Evolutionary conservation across 2,113 vertebrate species (phyloP), one percentile per base, ranked within the genome.

Genomic region (Mormyrus lacerda): DNA sequence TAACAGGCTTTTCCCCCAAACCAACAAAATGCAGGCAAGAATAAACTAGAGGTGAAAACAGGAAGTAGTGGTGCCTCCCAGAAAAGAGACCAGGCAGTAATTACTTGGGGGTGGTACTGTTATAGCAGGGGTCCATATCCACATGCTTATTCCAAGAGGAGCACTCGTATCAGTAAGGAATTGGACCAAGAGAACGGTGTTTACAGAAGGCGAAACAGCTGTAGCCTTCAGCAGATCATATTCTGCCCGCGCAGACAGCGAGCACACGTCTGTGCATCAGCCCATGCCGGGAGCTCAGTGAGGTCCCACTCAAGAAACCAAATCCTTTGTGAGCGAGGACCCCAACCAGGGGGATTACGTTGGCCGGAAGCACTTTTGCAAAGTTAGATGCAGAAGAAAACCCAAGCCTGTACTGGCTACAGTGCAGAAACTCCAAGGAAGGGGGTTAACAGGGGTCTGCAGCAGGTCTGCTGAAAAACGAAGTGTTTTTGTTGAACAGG

Each of bases 401-500:
- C 35, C 73, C 73, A 79, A 79, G 13, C 39, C 73, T 42, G 35
- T 8, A 79, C 73, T 42, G 17, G 21, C 58, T n/a, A 35, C 4
- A 89, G 90, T 86, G 87, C 89, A 55, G 55, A 79, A 35, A 39
- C 84, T 55, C 55, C 44, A 39, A 53, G 48, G 65, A 82, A 89
- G 82, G 90, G 84, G 88, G 84, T 91, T 91, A 51, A 89, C 42
- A 45, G 83, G 83, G 53, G 76, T 19, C 88, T 11, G 35, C 21
- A n/a, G 17, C 79, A 88, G 53, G 90, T 87, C 87, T 9, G 48
- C 76, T 82, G 35, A 82, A 89, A 88, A 51, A 48, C n/a, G 42
- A 69, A 91, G 89, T 84, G 35, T 91, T 91, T 89, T 86, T 73
- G 89, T 83, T 88, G 90, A 87, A 24, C 91, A 69, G 65, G 58